Percentiles rank a stretch among this genome's conserved stretches.
These are phyloP conservation scores for Gila orcuttii DNA, from an alignment of 2,113 vertebrate genomes.

Conservation along the genomic window DNA sequence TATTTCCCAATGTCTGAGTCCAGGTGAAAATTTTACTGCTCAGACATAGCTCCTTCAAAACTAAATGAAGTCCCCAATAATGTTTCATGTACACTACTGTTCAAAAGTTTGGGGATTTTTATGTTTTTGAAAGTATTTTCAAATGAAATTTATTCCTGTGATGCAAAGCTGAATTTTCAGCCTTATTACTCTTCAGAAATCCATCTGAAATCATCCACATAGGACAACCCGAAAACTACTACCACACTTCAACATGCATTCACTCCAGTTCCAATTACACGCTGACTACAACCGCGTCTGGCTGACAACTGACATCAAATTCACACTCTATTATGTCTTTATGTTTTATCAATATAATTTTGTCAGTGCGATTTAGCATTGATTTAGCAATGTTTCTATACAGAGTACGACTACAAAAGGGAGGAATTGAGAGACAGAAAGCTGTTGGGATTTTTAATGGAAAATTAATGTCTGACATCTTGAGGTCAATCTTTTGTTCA, in stretches of 20 bases:
- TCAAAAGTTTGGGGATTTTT: neutral
- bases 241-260: neutral
- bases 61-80: neutral
- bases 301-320: conserved; percentile 12
- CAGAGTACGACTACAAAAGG: neutral
- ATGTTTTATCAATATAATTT: neutral
- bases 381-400: neutral
- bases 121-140: neutral
- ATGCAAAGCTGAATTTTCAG: neutral
- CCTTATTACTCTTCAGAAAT: neutral
- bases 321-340: neutral
- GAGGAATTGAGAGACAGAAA: neutral
- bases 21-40: neutral
- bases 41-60: neutral
- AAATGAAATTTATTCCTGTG: neutral
- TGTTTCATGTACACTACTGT: neutral
- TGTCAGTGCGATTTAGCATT: neutral
- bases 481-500: neutral
- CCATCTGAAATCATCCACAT: neutral
- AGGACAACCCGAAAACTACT: neutral
- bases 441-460: neutral
- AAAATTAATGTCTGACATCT: neutral
- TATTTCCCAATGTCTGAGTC: neutral
- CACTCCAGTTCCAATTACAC: conserved; percentile 12
- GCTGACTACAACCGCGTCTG: neutral